Evolutionary conservation across 2,113 vertebrate genomes (phyloP), one percentile per base, ranked within the genome.

Genomic region (Indri indri): DNA sequence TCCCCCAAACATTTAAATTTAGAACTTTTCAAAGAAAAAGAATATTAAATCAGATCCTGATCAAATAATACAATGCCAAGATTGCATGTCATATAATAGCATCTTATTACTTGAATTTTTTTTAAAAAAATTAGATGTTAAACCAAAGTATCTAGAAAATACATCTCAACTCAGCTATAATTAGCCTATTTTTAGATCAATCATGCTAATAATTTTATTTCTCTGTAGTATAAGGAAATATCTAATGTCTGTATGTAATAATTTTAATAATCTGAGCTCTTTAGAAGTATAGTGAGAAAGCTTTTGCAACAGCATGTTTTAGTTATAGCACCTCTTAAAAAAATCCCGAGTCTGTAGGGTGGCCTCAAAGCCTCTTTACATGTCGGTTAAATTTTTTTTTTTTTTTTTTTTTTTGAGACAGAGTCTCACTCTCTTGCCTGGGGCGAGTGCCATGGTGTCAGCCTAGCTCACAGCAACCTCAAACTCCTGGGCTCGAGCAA

Each of bases 201-300:
- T 61, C 47, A 12, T 54, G 37, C 79, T 84, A 68, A 83, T 82
- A 40, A 71, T 70, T 94, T 77, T 76, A 65, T 57, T 90, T 81
- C 22, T 91, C 74, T 37, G 27, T 65, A 92, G 50, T 45, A 16
- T 5, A 88, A 66, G 79, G 79, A 84, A 63, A 90, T 92, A 76
- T 27, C 61, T 65, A 85, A 47, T 81, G 84, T 50, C 57, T 85
- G 0, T 63, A 77, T 66, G 34, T 82, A 90, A 63, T 77, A 34
- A 90, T 80, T 94, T 83, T 59, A 88, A 88, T 66, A 68, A 91
- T 63, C 42, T 73, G n/a, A 84, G 57, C 32, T 23, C 71, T 91
- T 74, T 61, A 8, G 32, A 83, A 83, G 27, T n/a, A 40, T 27
- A 93, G n/a, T 54, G 20, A 88, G 71, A 83, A 95, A 61, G 40